These are phyloP conservation scores for Daboia siamensis DNA, from an alignment of 2,113 vertebrate genomes.

Conservation along the genomic window DNA sequence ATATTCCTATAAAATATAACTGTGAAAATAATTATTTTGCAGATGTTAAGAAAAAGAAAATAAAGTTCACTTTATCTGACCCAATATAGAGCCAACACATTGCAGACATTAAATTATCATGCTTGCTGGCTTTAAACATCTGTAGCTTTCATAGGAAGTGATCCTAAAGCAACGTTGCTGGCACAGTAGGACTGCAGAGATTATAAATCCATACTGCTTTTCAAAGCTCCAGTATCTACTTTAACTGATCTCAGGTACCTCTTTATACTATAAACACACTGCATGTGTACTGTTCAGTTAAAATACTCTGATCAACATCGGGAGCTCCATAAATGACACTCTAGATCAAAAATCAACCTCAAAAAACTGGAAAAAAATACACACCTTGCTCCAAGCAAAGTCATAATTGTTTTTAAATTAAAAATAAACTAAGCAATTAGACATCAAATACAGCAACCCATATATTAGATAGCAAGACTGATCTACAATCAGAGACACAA, in stretches of 20 bases:
- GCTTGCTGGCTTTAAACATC: constrained; percentile 87
- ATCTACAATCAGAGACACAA: constrained; percentile 40
- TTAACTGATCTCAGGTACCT: constrained; percentile 53
- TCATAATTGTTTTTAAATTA: constrained; percentile 34
- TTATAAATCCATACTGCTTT: constrained; percentile 62
- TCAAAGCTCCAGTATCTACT: constrained; percentile 50
- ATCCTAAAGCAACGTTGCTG: constrained; percentile 90
- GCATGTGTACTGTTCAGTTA: constrained; percentile 50
- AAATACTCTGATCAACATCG: constrained; percentile 52
- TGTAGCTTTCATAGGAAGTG: constrained; percentile 80
- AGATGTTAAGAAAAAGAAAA: constrained; percentile 84
- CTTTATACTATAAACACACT: constrained; percentile 32
- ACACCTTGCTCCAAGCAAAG: constrained; percentile 53
- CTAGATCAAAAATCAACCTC: constrained; percentile 71
- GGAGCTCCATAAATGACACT: constrained; percentile 58
- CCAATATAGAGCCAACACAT: constrained; percentile 84
- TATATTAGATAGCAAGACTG: constrained; percentile 38
- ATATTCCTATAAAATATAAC: constrained; percentile 41
- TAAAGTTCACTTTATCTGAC: constrained; percentile 92
- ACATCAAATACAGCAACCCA: constrained; percentile 24
- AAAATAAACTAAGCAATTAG: constrained; percentile 5
- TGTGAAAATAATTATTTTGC: constrained; percentile 51
- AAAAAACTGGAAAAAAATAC: constrained; percentile 72
- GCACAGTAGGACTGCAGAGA: constrained; percentile 72
- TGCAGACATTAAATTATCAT: constrained; percentile 87